Evolutionary conservation across 2,797 vertebrate genomes (phyloP).

Genomic region (Falco novaeseelandiae): DNA sequence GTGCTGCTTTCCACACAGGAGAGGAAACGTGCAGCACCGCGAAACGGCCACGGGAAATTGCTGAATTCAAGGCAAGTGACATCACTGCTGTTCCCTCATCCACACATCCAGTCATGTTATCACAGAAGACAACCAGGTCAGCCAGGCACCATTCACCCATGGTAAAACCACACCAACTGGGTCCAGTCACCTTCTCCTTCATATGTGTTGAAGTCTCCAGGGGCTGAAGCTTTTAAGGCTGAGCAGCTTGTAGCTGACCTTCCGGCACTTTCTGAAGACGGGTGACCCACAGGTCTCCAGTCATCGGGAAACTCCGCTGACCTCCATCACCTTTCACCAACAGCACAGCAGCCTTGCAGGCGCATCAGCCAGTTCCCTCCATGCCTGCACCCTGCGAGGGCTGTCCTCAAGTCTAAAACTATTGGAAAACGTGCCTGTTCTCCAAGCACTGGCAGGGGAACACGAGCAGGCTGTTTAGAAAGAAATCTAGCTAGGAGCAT

Average conservation of each 20-base stretch:
- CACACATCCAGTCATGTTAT: not conserved
- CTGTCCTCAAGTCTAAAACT: not conserved
- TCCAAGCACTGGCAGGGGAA: not conserved
- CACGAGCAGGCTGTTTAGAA: not conserved
- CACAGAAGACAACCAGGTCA: not conserved
- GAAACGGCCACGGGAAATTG: not conserved
- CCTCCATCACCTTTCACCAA: not conserved
- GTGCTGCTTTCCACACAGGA: not conserved
- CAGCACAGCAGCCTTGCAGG: not conserved
- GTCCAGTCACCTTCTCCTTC: not conserved
- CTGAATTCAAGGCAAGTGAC: not conserved
- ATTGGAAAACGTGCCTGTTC: not conserved
- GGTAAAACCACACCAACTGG: not conserved
- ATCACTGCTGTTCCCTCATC: not conserved
- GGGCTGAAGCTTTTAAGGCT: not conserved
- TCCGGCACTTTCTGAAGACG: not conserved
- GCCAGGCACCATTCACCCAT: not conserved
- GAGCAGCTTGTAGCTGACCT: not conserved
- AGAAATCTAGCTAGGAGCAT: not conserved
- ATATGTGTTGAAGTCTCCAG: not conserved
- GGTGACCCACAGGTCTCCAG: not conserved
- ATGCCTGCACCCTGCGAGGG: not conserved
- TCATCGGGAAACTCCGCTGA: not conserved
- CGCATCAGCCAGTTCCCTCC: not conserved
- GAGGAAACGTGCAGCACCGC: not conserved